Evolutionary conservation across 1,140 invertebrate species (phyloP), one percentile per base, ranked within the genome.

Genomic region (Drosophila repleta): DNA sequence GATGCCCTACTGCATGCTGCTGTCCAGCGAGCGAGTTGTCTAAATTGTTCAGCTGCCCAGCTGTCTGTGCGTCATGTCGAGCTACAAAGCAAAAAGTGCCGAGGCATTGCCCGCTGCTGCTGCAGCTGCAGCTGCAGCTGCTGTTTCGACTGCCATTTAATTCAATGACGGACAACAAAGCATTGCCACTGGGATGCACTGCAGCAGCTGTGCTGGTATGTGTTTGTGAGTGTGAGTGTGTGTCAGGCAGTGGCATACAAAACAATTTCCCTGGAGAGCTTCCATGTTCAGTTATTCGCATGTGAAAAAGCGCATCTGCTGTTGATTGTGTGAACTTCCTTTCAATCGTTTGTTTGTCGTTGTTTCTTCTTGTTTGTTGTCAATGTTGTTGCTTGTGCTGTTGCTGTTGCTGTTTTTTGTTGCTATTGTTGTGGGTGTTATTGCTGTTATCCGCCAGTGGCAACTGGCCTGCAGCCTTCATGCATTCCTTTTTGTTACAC

Each of bases 301-400:
- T 85, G 82, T 87, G 82, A 85, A 85, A 85, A 85, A 85, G 82
- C 82, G 82, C 82, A 85, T 87, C 82, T 85, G 82, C 73, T 85
- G 82, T 85, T 85, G 82, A 85, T 85, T 88, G 82, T 88, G 82
- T 87, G 83, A 82, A 82, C 82, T 85, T 85, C 82, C 82, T 85
- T 87, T 85, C 83, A 85, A 85, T 87, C 82, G 83, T 83, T 84
- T 79, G 80, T 85, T 81, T 84, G 79, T 82, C 79, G 66, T 71
- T 74, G 57, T 79, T 63, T 71, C 26, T 43, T 35, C 45, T 24
- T 62, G 53, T 58, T 82, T 82, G 74, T 76, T 70, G 46, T 61
- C 46, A 46, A 49, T 51, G 65, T 46, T n/a, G n/a, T n/a, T n/a
- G n/a, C n/a, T n/a, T n/a, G n/a, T 58, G 66, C 21, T 53, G 57